Percentiles rank a stretch among this genome's conserved stretches.
These are phyloP conservation scores for Laticauda laticaudata DNA, from an alignment of 2,113 vertebrate species.

Conservation along the genomic window DNA sequence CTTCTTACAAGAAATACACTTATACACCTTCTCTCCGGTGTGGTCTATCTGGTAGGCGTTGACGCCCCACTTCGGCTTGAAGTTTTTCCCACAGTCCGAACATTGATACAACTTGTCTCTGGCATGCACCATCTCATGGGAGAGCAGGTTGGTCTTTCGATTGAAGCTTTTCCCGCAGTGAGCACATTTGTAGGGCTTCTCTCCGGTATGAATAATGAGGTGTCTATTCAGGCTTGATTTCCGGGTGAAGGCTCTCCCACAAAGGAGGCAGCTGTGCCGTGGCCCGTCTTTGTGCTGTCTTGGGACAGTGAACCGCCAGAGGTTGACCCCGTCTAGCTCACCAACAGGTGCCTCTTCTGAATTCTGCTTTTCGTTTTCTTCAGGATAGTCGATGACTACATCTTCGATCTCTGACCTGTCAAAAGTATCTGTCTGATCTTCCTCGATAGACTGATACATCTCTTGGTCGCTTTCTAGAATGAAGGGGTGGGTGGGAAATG, in stretches of 20 bases:
- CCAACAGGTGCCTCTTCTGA: not conserved
- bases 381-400: not conserved
- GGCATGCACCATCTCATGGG: not conserved
- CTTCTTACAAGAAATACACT: conserved; percentile 78
- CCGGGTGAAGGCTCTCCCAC: conserved; percentile 57
- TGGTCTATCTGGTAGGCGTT: conserved; percentile 80
- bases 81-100: conserved; percentile 2
- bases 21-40: conserved; percentile 81
- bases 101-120: not conserved
- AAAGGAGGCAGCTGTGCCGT: not conserved
- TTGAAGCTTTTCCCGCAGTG: conserved; percentile 82
- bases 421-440: not conserved
- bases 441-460: not conserved
- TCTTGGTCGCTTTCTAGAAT: not conserved
- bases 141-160: conserved; percentile 70
- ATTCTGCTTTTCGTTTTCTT: not conserved
- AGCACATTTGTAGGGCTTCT: conserved; percentile 77
- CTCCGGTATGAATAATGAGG: conserved; percentile 60
- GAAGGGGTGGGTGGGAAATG: not conserved
- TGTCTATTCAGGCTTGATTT: conserved; percentile 61
- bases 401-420: not conserved
- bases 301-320: not conserved
- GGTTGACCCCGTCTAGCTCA: not conserved
- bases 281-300: not conserved
- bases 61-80: conserved; percentile 49